Base-by-base conservation (phyloP, 37 sponge, comb jelly and placozoan genomes). In the Bolinopsis microptera region DNA sequence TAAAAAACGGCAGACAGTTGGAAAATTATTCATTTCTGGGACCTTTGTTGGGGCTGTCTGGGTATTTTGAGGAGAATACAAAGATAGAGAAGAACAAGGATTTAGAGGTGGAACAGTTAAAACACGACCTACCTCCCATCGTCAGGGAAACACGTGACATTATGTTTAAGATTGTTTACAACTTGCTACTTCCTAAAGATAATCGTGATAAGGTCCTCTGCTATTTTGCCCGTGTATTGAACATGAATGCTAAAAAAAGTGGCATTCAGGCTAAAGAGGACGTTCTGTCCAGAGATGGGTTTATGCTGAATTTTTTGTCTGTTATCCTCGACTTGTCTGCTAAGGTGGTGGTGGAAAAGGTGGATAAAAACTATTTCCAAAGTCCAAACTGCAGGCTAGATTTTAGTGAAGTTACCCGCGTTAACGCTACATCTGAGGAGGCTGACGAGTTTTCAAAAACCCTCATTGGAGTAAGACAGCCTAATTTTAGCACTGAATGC, bases 401-500 rank as follows among this genome's bases (percentile, higher is more conserved):
- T 27, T 69, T 92, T 23, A 69, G 67, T 93, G 94, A 76, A 21
- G 28, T 35, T 40, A 92, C 80, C 5, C 68, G 76, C 22, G 76
- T 92, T 0, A 76, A 83, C 35, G 74, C 83, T 35, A 92, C 35
- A 24, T 68, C 93, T 22, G 76, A 90, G 16, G 92, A 39, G 23
- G 70, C 37, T 31, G 93, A 74, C 21, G 41, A 69, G 25, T 69
- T 72, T 25, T 32, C n/a, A 22, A 32, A 35, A 26, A 38, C 93
- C 1, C 34, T 92, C 0, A 92, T 48, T 67, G 90, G 90, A 18
- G 35, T 24, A 5, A 93, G 61, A 74, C 93, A 95, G 31, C 69
- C 94, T 68, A 98, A 97, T 83, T 98, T 98, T 68, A 94, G 96
- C 25, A 97, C 98, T 0, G 98, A 98, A 83, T 98, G 98, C 68